Percentiles rank a stretch among this genome's conserved stretches.
phyloP scores from a whole-genome alignment of 2,113 vertebrate genomes.

The Lepus americanus region DNA sequence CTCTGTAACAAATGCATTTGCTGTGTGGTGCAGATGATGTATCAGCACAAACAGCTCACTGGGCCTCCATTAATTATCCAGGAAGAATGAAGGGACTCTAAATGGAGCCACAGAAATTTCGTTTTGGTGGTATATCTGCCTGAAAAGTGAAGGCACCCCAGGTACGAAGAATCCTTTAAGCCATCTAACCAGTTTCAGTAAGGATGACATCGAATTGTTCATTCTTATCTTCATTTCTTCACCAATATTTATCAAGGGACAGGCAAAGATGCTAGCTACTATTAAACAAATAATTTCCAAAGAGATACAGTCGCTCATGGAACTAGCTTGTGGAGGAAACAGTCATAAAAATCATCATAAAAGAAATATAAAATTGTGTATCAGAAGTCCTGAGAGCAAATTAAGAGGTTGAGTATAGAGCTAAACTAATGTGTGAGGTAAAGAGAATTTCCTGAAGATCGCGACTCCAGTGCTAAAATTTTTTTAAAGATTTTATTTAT shows the following conservation, averaged over 20 bases:
- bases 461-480: not conserved
- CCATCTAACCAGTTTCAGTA: not conserved
- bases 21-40: not conserved
- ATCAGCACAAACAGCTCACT: slow-evolving; percentile 68
- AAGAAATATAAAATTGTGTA: not conserved
- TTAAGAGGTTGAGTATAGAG: accelerated
- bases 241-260: not conserved
- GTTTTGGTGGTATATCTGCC: not conserved
- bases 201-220: not conserved
- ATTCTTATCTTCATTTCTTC: slow-evolving; percentile 1
- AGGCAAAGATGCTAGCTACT: not conserved
- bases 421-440: not conserved
- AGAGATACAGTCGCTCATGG: not conserved
- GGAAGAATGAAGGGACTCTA: not conserved
- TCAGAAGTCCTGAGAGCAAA: not conserved
- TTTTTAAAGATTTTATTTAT: not conserved
- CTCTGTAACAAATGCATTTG: slow-evolving; percentile 64
- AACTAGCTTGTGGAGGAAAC: not conserved
- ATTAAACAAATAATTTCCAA: not conserved
- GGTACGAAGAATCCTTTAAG: not conserved
- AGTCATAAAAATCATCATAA: not conserved
- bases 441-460: slow-evolving; percentile 6
- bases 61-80: slow-evolving; percentile 67
- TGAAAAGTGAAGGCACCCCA: not conserved
- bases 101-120: slow-evolving; percentile 38